phyloP scores from a whole-genome alignment of 2,888 invertebrate genomes.

The Harpalus rufipes region DNA sequence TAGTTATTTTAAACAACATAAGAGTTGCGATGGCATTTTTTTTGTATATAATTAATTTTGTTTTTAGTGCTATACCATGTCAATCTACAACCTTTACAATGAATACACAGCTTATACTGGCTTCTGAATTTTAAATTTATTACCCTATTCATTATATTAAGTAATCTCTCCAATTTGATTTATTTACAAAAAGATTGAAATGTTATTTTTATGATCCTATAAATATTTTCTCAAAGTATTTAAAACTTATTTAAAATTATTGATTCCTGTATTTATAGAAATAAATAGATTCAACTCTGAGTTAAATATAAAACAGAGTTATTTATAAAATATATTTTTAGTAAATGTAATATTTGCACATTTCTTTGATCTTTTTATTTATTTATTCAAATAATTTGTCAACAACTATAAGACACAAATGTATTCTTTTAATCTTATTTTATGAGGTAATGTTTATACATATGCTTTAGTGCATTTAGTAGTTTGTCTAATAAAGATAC shows the following conservation, averaged over 20 bases:
- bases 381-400: not conserved
- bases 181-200: not conserved
- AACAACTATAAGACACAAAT: not conserved
- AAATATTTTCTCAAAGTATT: not conserved
- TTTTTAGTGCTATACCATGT: too few relatives aligned
- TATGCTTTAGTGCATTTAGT: not conserved
- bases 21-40: too few relatives aligned
- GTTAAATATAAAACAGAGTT: not conserved
- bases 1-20: too few relatives aligned
- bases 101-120: too few relatives aligned
- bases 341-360: not conserved
- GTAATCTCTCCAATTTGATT: not conserved
- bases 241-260: conserved; percentile 3
- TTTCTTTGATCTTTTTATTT: not conserved
- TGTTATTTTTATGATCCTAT: not conserved
- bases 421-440: not conserved
- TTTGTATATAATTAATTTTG: too few relatives aligned
- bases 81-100: too few relatives aligned
- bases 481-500: not conserved
- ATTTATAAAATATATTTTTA: not conserved
- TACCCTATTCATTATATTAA: not conserved
- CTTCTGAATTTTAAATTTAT: not conserved
- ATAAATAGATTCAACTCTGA: not conserved
- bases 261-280: not conserved
- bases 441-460: not conserved